phyloP scores from a whole-genome alignment of 37 sponge, comb jelly and placozoan genomes.

The Diacarnus erythraeanus region DNA sequence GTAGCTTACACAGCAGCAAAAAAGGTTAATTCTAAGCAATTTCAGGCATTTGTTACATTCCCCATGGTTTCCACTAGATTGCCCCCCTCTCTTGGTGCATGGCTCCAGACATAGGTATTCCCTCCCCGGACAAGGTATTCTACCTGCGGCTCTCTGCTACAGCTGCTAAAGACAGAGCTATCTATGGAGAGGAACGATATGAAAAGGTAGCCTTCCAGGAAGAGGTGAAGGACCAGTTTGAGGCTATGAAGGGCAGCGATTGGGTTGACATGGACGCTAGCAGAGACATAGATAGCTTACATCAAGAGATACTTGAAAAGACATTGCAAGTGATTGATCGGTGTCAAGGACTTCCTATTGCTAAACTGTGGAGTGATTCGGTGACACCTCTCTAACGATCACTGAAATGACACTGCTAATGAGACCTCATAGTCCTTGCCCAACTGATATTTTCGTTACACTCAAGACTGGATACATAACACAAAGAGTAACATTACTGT shows the following conservation, averaged over 20 bases:
- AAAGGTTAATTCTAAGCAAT: conserved; percentile 22
- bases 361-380: conserved; percentile 45
- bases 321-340: conserved; percentile 19
- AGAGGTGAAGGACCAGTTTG: conserved; percentile 47
- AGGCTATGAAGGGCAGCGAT: conserved; percentile 28
- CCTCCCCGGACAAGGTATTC: conserved; percentile 80
- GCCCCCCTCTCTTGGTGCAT: conserved; percentile 84
- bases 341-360: conserved; percentile 8
- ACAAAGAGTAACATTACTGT: too few relatives aligned
- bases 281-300: conserved; percentile 50
- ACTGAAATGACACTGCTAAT: too few relatives aligned
- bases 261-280: conserved; percentile 78
- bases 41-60: not conserved
- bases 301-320: conserved; percentile 34
- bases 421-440: too few relatives aligned
- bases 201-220: conserved; percentile 70
- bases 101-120: conserved; percentile 74
- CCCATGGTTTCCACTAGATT: conserved; percentile 21
- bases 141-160: conserved; percentile 62
- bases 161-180: conserved; percentile 54
- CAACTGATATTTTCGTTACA: too few relatives aligned
- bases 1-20: conserved; percentile 94
- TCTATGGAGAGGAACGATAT: conserved; percentile 87
- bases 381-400: too few relatives aligned
- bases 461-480: too few relatives aligned